These are phyloP conservation scores for Oedothorax gibbosus DNA, from an alignment of 1,140 invertebrate genomes.

Conservation along the genomic window DNA sequence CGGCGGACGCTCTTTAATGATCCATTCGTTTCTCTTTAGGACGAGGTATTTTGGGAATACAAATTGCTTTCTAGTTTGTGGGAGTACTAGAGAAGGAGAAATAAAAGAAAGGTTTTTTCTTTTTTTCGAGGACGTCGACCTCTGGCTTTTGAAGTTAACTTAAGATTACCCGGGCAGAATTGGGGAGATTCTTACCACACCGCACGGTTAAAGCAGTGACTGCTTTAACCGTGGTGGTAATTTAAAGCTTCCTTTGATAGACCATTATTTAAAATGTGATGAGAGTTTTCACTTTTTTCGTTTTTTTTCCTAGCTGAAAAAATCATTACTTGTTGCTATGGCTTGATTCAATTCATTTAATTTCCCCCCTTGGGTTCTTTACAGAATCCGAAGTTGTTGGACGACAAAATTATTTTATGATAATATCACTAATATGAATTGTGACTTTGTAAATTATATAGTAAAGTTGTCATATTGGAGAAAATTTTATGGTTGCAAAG, in stretches of 20 bases:
- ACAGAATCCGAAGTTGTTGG: too few relatives aligned
- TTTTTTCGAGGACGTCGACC: slow-evolving; percentile 1
- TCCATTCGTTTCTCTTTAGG: slow-evolving; percentile 11
- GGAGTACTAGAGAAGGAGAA: slow-evolving; percentile 1
- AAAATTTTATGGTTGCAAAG: too few relatives aligned
- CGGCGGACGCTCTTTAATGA: slow-evolving; percentile 13
- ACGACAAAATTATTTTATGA: too few relatives aligned
- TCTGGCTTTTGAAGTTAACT: not conserved
- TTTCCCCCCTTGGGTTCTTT: too few relatives aligned
- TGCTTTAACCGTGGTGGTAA: not conserved
- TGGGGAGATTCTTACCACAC: not conserved
- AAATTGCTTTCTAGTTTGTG: slow-evolving; percentile 23
- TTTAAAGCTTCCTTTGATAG: not conserved
- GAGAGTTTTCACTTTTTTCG: not conserved
- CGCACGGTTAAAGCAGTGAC: not conserved
- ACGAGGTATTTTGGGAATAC: slow-evolving; percentile 36
- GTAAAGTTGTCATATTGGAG: too few relatives aligned
- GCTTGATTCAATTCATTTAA: too few relatives aligned
- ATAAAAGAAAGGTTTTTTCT: not conserved
- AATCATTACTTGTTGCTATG: too few relatives aligned
- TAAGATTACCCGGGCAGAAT: not conserved
- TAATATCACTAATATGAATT: too few relatives aligned
- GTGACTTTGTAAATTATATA: too few relatives aligned
- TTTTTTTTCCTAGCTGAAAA: not conserved
- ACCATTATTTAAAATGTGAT: not conserved